Conservation (phyloP, 2,797 vertebrate genomes). For the Centropyge bicolor region DNA sequence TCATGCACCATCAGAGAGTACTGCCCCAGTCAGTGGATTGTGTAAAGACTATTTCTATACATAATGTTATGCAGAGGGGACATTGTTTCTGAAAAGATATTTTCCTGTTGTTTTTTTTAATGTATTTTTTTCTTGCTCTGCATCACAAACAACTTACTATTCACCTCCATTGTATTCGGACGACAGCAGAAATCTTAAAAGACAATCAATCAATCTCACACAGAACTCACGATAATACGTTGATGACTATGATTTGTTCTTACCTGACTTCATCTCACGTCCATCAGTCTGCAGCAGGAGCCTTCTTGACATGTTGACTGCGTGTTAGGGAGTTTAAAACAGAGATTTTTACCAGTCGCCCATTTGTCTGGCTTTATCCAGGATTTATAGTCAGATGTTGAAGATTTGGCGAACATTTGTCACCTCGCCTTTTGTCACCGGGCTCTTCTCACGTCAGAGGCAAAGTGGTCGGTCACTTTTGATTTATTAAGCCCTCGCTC, state of each 20-base stretch:
- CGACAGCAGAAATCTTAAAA: not conserved
- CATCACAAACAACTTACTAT: not conserved
- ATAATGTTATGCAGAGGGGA: not conserved
- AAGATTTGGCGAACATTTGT: slow-evolving; percentile 17
- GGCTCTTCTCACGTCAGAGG: slow-evolving; percentile 11
- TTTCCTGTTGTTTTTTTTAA: not conserved
- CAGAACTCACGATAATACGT: slow-evolving; percentile 5
- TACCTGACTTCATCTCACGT: not conserved
- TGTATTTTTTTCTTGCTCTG: not conserved
- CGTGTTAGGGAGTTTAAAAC: too few species aligned
- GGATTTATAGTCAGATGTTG: not conserved
- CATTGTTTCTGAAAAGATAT: not conserved
- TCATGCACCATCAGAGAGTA: not conserved
- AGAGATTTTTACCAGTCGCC: not conserved
- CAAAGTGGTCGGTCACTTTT: slow-evolving; percentile 39
- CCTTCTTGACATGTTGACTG: not conserved
- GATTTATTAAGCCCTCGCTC: slow-evolving; percentile 32
- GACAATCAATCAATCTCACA: not conserved
- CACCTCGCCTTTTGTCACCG: slow-evolving; percentile 24
- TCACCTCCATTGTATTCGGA: not conserved
- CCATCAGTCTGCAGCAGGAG: not conserved
- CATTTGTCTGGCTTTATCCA: slow-evolving; percentile 7
- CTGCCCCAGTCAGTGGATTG: not conserved
- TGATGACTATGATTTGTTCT: not conserved
- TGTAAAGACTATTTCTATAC: too few species aligned